phyloP scores from a whole-genome alignment of 1,140 invertebrate genomes.

The Drosophila neocordata region DNA sequence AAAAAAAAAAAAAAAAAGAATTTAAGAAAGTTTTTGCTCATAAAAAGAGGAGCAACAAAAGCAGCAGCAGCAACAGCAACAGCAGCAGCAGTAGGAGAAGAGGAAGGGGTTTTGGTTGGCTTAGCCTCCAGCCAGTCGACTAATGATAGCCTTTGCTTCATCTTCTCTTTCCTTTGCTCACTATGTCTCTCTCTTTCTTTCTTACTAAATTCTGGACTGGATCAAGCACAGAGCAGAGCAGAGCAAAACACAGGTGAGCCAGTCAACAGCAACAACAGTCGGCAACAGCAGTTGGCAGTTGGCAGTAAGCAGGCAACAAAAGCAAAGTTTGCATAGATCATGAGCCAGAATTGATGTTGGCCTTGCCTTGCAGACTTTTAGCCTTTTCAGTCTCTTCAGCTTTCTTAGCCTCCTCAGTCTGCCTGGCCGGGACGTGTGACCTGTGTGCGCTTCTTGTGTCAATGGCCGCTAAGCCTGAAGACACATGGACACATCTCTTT shows the following conservation, averaged over 20 bases:
- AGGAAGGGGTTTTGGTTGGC: background rate
- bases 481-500: conserved; percentile 11
- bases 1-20: conserved; percentile 45
- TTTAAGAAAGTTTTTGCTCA: conserved; percentile 78
- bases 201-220: background rate
- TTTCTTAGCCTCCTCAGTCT: conserved; percentile 17
- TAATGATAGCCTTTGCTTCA: conserved; percentile 68
- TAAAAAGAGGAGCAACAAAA: conserved; percentile 67
- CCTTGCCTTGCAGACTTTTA: conserved; percentile 1
- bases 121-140: conserved; percentile 47
- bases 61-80: conserved; percentile 52
- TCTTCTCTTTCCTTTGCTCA: background rate
- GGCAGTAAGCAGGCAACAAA: background rate
- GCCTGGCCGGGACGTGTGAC: conserved; percentile 42
- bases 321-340: conserved; percentile 21
- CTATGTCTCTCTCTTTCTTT: background rate
- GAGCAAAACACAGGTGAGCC: conserved; percentile 12
- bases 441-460: conserved; percentile 57
- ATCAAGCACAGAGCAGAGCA: conserved; percentile 3
- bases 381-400: too few relatives aligned
- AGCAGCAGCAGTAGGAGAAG: conserved; percentile 41
- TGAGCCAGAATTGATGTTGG: conserved; percentile 2
- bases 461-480: conserved; percentile 56
- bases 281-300: background rate
- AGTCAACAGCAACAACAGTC: background rate